Evolutionary conservation across 2,888 invertebrate genomes (phyloP).

Genomic region (Idaea aversata): DNA sequence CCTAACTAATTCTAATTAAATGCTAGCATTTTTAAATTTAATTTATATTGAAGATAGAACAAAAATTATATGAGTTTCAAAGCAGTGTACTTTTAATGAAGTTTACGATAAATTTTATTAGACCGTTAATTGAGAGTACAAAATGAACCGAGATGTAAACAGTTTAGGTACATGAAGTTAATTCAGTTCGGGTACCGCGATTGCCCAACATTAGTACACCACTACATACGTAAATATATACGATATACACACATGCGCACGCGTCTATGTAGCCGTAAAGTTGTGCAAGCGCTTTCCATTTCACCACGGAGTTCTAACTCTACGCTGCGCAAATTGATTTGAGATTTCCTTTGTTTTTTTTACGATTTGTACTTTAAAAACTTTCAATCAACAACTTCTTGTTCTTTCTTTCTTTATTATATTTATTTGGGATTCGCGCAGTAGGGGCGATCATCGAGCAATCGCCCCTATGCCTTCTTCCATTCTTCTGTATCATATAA

Average conservation of each 20-base stretch:
- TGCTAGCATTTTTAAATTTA: too few species aligned
- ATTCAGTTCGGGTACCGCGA: conserved; percentile 31
- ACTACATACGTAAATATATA: conserved; percentile 27
- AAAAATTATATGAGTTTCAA: background rate
- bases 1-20: too few species aligned
- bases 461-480: too few species aligned
- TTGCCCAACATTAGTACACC: conserved; percentile 38
- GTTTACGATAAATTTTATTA: background rate
- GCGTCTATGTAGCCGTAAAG: conserved; percentile 21
- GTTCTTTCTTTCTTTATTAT: background rate
- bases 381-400: background rate
- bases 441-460: too few species aligned
- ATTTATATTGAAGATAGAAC: too few species aligned
- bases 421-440: too few species aligned
- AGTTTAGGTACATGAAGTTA: background rate
- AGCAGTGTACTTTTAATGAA: background rate
- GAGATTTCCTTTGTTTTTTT: background rate
- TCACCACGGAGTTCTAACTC: conserved; percentile 43
- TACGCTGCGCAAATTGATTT: conserved; percentile 17
- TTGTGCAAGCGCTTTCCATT: conserved; percentile 79
- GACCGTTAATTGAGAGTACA: background rate
- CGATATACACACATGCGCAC: conserved; percentile 22
- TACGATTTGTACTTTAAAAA: background rate
- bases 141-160: background rate
- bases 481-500: too few species aligned